Evolutionary conservation across 2,888 invertebrate genomes (phyloP).

Genomic region (Catocala sponsa): DNA sequence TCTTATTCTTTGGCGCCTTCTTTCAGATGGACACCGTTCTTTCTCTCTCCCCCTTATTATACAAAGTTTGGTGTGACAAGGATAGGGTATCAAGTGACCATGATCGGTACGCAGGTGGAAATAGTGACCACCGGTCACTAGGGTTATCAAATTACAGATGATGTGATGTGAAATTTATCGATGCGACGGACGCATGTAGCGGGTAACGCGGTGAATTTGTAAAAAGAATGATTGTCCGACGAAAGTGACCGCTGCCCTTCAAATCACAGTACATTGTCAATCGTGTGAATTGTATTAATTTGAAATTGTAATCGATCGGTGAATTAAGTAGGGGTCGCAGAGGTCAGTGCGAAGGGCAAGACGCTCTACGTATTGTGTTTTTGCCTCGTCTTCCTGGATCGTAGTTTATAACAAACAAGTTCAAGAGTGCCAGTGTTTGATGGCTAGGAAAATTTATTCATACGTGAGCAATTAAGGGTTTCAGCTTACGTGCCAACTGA

Average conservation of each 20-base stretch:
- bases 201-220: constrained; percentile 72
- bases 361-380: constrained; percentile 40
- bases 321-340: constrained; percentile 62
- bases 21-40: constrained; percentile 47
- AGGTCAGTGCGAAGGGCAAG: constrained; percentile 72
- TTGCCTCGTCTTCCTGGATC: constrained; percentile 52
- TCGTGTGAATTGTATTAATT: constrained; percentile 80
- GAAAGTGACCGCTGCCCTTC: constrained; percentile 68
- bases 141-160: constrained; percentile 76
- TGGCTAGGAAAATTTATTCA: constrained; percentile 30
- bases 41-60: constrained; percentile 48
- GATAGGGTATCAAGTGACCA: constrained; percentile 52
- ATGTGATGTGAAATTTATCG: constrained; percentile 79
- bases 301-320: constrained; percentile 77
- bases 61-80: constrained; percentile 35
- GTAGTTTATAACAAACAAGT: constrained; percentile 37
- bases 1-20: constrained; percentile 59
- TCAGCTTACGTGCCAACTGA: constrained; percentile 13
- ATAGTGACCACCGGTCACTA: constrained; percentile 81
- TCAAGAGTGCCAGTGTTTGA: constrained; percentile 27
- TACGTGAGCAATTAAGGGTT: constrained; percentile 23
- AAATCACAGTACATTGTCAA: constrained; percentile 68
- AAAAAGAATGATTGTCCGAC: constrained; percentile 43
- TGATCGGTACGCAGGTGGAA: constrained; percentile 72
- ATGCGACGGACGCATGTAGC: constrained; percentile 61